These are phyloP conservation scores for Stomorhina lunata DNA, from an alignment of 2,888 invertebrate genomes.

Conservation along the genomic window DNA sequence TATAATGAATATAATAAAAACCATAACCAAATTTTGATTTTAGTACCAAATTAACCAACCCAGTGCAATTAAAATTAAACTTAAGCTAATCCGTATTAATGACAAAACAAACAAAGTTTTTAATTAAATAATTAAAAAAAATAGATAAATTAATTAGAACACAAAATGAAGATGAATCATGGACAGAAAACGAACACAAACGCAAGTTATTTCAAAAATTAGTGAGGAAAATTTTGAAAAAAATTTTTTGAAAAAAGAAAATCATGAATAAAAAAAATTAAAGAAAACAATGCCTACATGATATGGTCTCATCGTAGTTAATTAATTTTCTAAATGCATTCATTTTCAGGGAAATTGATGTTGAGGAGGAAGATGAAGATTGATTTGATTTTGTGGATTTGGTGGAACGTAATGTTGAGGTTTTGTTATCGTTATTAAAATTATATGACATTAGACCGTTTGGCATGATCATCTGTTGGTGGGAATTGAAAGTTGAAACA, in stretches of 20 bases:
- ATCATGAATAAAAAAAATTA: background rate
- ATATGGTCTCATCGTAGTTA: constrained; percentile 64
- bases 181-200: background rate
- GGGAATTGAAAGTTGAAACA: constrained; percentile 56
- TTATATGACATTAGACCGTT: constrained; percentile 42
- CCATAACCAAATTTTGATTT: too few species aligned
- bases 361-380: constrained; percentile 66
- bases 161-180: background rate
- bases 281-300: constrained; percentile 61
- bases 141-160: background rate
- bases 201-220: background rate
- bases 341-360: constrained; percentile 64
- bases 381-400: constrained; percentile 66
- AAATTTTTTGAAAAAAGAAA: background rate
- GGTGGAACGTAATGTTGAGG: constrained; percentile 64
- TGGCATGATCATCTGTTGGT: constrained; percentile 57
- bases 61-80: too few species aligned
- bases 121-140: too few species aligned
- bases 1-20: too few species aligned
- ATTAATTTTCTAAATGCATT: constrained; percentile 65
- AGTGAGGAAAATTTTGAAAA: background rate
- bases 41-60: too few species aligned
- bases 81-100: too few species aligned
- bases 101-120: too few species aligned
- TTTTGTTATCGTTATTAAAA: constrained; percentile 57